A percentile compares a stretch with the other conserved stretches of the same genome.
phyloP scores from a whole-genome alignment of 2,888 invertebrate genomes.

The Bimastos eiseni region DNA sequence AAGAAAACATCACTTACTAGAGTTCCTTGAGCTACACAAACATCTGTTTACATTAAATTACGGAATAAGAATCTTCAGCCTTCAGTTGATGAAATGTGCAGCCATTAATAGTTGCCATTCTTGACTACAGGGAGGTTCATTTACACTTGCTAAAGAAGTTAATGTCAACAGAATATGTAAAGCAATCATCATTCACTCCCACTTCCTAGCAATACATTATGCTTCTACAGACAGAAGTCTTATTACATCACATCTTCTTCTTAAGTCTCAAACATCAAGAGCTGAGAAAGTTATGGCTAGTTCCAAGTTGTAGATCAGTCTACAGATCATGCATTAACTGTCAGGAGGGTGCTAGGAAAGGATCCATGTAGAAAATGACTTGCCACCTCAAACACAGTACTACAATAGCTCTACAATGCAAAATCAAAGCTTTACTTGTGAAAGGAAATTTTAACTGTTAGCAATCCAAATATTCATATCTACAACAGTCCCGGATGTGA shows the following conservation, averaged over 20 bases:
- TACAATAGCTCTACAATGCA: background rate
- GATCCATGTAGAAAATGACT: background rate
- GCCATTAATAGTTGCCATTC: too few relatives aligned
- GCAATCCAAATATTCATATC: background rate
- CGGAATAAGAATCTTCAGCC: background rate
- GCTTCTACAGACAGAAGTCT: background rate
- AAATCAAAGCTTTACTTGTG: background rate
- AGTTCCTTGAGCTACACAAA: background rate
- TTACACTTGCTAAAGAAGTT: too few relatives aligned
- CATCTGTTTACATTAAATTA: background rate
- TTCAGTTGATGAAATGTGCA: too few relatives aligned
- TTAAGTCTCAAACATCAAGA: too few relatives aligned
- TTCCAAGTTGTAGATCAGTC: background rate
- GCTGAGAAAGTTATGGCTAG: background rate
- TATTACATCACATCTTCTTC: too few relatives aligned
- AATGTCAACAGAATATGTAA: too few relatives aligned
- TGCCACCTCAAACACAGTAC: background rate
- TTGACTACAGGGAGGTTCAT: too few relatives aligned
- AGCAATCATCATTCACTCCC: background rate
- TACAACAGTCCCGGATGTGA: background rate
- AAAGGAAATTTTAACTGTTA: background rate
- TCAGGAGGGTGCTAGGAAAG: background rate
- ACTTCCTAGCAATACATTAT: background rate
- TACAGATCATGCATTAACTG: background rate
- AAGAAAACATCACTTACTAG: background rate